phyloP scores from a whole-genome alignment of 2,888 invertebrate species.

The Eilema griseolum region DNA sequence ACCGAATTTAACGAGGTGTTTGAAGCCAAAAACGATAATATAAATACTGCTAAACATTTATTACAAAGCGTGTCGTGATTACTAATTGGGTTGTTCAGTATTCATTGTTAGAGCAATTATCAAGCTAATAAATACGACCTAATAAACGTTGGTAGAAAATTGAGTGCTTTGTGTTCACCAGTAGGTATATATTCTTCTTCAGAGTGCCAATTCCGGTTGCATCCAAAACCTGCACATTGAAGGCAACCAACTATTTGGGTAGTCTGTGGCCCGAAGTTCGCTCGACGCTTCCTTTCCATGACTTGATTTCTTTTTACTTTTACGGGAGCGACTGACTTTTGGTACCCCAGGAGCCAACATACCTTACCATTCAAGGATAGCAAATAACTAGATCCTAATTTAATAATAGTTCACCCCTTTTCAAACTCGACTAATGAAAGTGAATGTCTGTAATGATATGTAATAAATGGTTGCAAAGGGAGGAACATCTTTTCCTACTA shows the following conservation, averaged over 20 bases:
- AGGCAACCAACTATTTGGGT: not conserved
- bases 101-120: slow-evolving; percentile 43
- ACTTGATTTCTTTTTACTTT: no score
- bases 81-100: slow-evolving; percentile 46
- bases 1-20: slow-evolving; percentile 21
- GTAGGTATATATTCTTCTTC: not conserved
- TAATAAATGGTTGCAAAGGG: no score
- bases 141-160: slow-evolving; percentile 27
- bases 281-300: not conserved
- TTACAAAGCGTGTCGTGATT: slow-evolving; percentile 35
- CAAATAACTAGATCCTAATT: not conserved
- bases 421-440: not conserved
- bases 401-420: slow-evolving; percentile 4
- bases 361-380: no score
- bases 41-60: slow-evolving; percentile 31
- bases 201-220: not conserved
- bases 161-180: not conserved
- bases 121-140: slow-evolving; percentile 40
- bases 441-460: no score
- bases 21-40: slow-evolving; percentile 24
- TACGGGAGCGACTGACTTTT: no score
- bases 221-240: not conserved
- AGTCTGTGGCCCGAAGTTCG: not conserved
- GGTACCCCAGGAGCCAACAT: no score
- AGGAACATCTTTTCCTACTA: not conserved